phyloP scores from a whole-genome alignment of 2,797 vertebrate genomes.

The Eidolon dupreanum region DNA sequence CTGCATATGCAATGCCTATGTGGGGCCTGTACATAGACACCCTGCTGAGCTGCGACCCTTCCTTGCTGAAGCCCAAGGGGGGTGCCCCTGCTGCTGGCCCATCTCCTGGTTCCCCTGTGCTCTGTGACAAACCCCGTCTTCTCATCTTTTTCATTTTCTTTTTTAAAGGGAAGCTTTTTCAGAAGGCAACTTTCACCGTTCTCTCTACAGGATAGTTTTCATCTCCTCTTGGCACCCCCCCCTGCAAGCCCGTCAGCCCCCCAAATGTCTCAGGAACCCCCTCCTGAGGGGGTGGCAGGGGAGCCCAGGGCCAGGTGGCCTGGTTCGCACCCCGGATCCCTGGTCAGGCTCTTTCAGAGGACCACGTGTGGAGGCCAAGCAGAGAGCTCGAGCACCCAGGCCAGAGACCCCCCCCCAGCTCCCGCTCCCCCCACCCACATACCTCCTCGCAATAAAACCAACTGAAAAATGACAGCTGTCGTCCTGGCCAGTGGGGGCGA shows the following conservation, averaged over 20 bases:
- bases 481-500: conserved; percentile 59
- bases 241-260: background rate
- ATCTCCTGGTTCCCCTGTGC: background rate
- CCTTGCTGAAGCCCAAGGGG: background rate
- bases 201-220: conserved; percentile 9
- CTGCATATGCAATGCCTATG: conserved; percentile 59
- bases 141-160: background rate
- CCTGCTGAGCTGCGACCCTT: conserved; percentile 50
- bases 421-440: background rate
- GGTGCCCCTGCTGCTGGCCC: conserved; percentile 25
- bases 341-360: conserved; percentile 10
- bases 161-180: conserved; percentile 69
- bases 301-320: conserved; percentile 57
- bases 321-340: background rate
- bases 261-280: conserved; percentile 77
- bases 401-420: background rate
- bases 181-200: conserved; percentile 49
- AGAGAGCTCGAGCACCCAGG: background rate
- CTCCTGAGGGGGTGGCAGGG: conserved; percentile 36
- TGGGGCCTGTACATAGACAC: conserved; percentile 67
- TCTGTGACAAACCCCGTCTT: conserved; percentile 23
- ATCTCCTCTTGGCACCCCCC: background rate
- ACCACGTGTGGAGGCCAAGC: conserved; percentile 4
- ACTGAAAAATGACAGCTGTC: conserved; percentile 58
- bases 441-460: conserved; percentile 72